Evolutionary conservation across 2,113 vertebrate genomes (phyloP).

Genomic region (Pyxicephalus adspersus): DNA sequence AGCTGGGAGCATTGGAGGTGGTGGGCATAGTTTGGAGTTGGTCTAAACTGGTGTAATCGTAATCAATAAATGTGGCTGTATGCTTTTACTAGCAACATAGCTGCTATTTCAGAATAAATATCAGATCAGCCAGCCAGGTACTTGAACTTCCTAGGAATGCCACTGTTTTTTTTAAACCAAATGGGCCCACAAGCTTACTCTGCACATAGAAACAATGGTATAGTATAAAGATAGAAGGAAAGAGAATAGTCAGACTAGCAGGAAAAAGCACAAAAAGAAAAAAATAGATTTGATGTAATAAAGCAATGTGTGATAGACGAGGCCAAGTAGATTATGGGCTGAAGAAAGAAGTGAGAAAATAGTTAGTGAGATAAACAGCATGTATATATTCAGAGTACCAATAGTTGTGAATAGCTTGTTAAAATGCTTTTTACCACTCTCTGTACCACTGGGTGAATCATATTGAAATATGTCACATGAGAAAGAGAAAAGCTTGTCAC

Average conservation of each 20-base stretch:
- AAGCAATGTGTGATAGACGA: conserved; percentile 24
- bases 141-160: no score
- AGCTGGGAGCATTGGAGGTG: no score
- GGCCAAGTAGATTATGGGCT: conserved; percentile 11
- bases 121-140: no score
- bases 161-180: no score
- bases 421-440: not conserved
- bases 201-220: not conserved
- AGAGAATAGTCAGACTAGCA: conserved; percentile 2
- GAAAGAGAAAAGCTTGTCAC: no score
- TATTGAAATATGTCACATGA: not conserved
- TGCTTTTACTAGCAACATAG: no score
- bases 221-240: not conserved
- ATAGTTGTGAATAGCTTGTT: conserved; percentile 18
- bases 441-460: not conserved
- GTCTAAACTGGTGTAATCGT: no score
- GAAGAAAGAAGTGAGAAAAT: conserved; percentile 26
- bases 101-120: no score
- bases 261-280: not conserved
- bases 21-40: no score
- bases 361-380: conserved; percentile 17
- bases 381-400: conserved; percentile 28
- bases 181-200: not conserved
- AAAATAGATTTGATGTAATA: conserved; percentile 18
- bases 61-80: no score